Evolutionary conservation across 1,140 invertebrate species (phyloP), one percentile per base, ranked within the genome.

Genomic region (Conopomorpha cramerella): DNA sequence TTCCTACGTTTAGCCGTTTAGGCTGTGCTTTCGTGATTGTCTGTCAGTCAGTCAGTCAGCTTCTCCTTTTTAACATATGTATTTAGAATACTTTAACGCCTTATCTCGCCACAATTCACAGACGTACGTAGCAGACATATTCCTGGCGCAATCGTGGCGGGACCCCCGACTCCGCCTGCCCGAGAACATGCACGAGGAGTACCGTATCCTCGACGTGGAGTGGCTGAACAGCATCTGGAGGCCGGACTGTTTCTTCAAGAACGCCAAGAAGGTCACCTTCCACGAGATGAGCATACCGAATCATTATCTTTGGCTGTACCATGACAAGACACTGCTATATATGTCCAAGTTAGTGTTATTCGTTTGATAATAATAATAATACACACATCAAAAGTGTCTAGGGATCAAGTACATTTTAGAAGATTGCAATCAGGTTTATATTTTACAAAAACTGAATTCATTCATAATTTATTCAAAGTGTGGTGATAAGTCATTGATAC

Each of bases 241-340:
- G 36, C 92, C 92, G 0, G 92, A 95, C 71, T 92, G 90, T 62
- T 93, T 95, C 77, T 94, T 95, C 62, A 94, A 93, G 76, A 95
- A 95, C 64, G 92, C 92, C 23, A 95, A 95, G 64, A 91, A 91
- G 63, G 92, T 95, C 15, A 94, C 91, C 1, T 95, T 94, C 50
- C 91, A 94, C 47, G 91, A 94, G 78, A 95, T 95, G 92, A 93
- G 90, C 56, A 92, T 95, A 66, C 92, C 92, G 0, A 95, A 95
- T 72, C 92, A 95, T 70, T 95, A 95, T 73, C 78, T 93, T 2
- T 94, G 92, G 92, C 63, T 94, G 26, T 93, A 93, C 60, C 89
- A 93, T 58, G 92, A 94, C 55, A 93, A 93, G 66, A 93, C 91
- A 0, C 64, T 93, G 34, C 82, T 94, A 14, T 94, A 94, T 62